Percentiles rank a stretch among this genome's conserved stretches.
Conservation (phyloP, 1,140 invertebrate species). For the Leptonema lineaticorne region DNA sequence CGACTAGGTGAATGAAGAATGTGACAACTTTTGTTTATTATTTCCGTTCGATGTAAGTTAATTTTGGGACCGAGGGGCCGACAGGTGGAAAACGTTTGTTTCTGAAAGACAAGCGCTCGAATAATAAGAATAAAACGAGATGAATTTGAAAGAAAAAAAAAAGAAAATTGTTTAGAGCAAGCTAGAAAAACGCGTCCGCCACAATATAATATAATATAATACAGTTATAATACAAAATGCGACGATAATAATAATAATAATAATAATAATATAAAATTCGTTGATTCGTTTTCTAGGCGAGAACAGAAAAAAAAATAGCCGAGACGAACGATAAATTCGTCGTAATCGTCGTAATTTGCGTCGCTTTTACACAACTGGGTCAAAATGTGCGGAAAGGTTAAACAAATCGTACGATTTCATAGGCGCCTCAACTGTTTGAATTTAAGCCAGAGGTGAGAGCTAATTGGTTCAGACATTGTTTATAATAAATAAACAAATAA, state of each 20-base stretch:
- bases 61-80: conserved; percentile 20
- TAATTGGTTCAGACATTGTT: background rate
- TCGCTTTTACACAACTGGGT: background rate
- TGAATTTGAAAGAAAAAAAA: too few species aligned
- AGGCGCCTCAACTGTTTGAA: background rate
- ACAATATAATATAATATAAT: too few species aligned
- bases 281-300: too few species aligned
- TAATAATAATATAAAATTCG: too few species aligned
- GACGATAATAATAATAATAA: too few species aligned
- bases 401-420: background rate
- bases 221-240: too few species aligned
- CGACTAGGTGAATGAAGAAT: conserved; percentile 34
- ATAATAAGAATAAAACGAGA: too few species aligned
- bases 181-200: too few species aligned
- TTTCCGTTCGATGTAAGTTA: conserved; percentile 32
- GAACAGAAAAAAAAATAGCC: conserved; percentile 16
- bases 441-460: background rate
- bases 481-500: background rate
- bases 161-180: too few species aligned
- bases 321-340: conserved; percentile 14
- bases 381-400: background rate
- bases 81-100: conserved; percentile 41
- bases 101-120: conserved; percentile 24
- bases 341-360: conserved; percentile 26
- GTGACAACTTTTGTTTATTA: conserved; percentile 37